Evolutionary conservation across 2,113 vertebrate species (phyloP), one percentile per base, ranked within the genome.

Genomic region (Agelaius phoeniceus): DNA sequence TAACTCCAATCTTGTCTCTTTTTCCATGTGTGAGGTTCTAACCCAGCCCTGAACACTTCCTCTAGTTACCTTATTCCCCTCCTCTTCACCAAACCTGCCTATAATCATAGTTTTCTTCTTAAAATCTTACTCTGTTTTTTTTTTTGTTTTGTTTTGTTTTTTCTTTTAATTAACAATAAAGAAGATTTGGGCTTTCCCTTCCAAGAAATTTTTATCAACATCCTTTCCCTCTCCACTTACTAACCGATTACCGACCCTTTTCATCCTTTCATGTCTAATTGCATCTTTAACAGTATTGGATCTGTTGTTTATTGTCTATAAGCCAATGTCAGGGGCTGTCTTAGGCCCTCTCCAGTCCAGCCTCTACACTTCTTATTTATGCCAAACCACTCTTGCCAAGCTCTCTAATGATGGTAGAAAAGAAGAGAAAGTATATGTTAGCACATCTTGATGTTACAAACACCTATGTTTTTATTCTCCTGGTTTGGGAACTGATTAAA

Each of bases 261-360:
- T 31, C 44, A 80, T 79, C 28, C 69, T 87, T 82, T 90, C 75
- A 66, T 72, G 62, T 95, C 74, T 95, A 85, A 79, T 68, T 93
- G 78, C 52, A 87, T 65, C 71, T 80, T 72, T 63, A 66, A 74
- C 43, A 86, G 35, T 44, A 31, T 24, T 48, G 59, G 79, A 55
- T 74, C 30, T 78, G 76, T 35, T 74, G 43, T 73, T 88, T 86
- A 67, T 78, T 90, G 69, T 58, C 49, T 59, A 3, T 37, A 89
- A 79, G 15, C 27, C 69, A 63, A 6, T 52, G 52, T 83, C 68
- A 89, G 65, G 44, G 89, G 26, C 33, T 86, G 59, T 86, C 48
- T 92, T 51, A 84, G 76, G 59, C 66, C 43, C 30, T 93, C 86
- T 92, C 55, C 55, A 90, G 48, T 55, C 72, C 46, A 69, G 71